Evolutionary conservation across 2,797 vertebrate species (phyloP).

Genomic region (Platyrinchus mystaceus): DNA sequence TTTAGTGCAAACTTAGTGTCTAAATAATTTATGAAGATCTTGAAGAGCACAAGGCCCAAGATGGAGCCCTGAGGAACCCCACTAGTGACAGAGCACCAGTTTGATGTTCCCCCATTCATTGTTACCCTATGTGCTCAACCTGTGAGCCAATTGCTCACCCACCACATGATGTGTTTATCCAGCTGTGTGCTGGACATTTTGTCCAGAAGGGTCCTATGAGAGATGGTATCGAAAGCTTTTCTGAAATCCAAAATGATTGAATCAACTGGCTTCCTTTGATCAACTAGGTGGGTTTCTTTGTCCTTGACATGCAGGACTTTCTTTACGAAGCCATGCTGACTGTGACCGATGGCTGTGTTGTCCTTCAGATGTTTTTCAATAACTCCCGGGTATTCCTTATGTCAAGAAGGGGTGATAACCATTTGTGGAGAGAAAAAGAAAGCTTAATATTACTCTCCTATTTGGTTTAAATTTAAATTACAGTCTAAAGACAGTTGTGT

Average conservation of each 20-base stretch:
- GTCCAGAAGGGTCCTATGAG: neutral
- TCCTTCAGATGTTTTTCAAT: neutral
- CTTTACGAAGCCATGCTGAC: neutral
- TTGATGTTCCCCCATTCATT: neutral
- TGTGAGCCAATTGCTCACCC: neutral
- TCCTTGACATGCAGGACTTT: neutral
- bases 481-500: neutral
- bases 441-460: neutral
- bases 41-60: neutral
- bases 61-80: neutral
- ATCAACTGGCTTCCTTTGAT: neutral
- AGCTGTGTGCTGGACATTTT: neutral
- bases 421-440: neutral
- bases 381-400: neutral
- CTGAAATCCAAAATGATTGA: neutral
- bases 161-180: neutral
- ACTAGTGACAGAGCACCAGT: neutral
- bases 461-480: neutral
- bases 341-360: neutral
- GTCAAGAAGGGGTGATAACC: neutral
- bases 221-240: accelerated
- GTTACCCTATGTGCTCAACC: neutral
- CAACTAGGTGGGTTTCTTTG: neutral
- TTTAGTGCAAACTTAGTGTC: too few relatives aligned
- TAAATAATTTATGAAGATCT: neutral